Percentiles rank a stretch among this genome's conserved stretches.
phyloP scores from a whole-genome alignment of 2,797 vertebrate species.

The Urophycis tenuis region DNA sequence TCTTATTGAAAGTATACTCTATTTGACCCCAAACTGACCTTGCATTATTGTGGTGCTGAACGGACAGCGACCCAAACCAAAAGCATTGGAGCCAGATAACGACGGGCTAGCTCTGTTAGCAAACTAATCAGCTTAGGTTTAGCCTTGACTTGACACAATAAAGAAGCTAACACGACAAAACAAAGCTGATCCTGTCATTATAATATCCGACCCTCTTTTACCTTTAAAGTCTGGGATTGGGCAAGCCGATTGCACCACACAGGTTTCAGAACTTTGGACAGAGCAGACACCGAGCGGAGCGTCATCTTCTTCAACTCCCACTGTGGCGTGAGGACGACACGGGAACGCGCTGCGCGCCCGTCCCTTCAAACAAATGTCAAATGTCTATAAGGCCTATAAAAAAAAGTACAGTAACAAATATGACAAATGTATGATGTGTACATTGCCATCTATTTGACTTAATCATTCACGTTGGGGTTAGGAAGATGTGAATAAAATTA shows the following conservation, averaged over 20 bases:
- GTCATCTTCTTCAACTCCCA: constrained; percentile 42
- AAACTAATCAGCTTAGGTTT: constrained; percentile 33
- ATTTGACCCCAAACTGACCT: background rate
- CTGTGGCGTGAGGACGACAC: background rate
- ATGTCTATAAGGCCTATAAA: background rate
- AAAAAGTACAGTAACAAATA: background rate
- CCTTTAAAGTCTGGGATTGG: constrained; percentile 24
- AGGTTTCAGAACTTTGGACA: constrained; percentile 42
- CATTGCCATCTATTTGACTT: too few species aligned
- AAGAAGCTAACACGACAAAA: background rate
- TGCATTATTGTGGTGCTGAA: constrained; percentile 34
- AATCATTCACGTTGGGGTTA: background rate
- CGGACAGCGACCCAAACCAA: constrained; percentile 29
- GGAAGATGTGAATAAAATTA: background rate
- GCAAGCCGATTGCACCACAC: constrained; percentile 24
- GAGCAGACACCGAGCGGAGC: constrained; percentile 29
- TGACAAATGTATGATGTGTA: background rate
- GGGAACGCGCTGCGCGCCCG: constrained; percentile 36
- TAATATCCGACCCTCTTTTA: constrained; percentile 20
- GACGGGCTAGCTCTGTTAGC: constrained; percentile 19
- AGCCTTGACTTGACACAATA: background rate
- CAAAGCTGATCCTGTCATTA: background rate
- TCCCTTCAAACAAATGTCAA: background rate
- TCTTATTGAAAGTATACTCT: background rate
- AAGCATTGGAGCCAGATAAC: background rate